Percentiles rank a stretch among this genome's conserved stretches.
These are phyloP conservation scores for Tyto alba DNA, from an alignment of 2,113 vertebrate genomes.

Conservation along the genomic window DNA sequence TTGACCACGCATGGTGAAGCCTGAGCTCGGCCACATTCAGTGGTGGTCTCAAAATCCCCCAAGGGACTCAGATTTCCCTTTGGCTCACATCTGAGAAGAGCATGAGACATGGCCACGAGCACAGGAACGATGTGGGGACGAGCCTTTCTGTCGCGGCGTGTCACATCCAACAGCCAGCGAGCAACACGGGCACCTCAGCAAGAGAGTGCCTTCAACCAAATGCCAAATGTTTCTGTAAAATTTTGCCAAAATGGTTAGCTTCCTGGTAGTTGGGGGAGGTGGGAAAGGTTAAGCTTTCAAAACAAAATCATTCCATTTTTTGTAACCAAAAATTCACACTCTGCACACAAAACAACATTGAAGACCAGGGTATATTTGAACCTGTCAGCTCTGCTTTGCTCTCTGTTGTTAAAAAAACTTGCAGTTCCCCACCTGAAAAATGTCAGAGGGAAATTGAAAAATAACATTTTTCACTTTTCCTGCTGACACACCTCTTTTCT, in stretches of 20 bases:
- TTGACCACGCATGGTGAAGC: background rate
- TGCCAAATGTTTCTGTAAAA: background rate
- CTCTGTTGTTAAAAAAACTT: background rate
- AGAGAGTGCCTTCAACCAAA: no score
- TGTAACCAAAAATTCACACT: background rate
- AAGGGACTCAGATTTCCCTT: background rate
- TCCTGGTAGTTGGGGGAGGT: background rate
- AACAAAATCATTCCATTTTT: background rate
- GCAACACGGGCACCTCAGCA: background rate
- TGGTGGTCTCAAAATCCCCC: background rate
- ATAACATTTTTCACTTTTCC: conserved; percentile 5
- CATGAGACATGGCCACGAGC: fast-evolving
- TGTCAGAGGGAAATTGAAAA: conserved; percentile 26
- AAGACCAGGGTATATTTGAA: background rate
- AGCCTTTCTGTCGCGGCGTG: fast-evolving
- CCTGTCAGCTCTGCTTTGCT: conserved; percentile 22
- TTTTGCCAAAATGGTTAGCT: background rate
- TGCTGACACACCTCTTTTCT: background rate
- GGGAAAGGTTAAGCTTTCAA: background rate
- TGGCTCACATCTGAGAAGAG: background rate
- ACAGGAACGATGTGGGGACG: background rate
- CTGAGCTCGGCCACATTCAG: background rate
- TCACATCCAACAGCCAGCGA: fast-evolving
- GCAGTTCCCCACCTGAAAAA: background rate
- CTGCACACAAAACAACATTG: background rate